Evolutionary conservation across 2,888 invertebrate species (phyloP).

Genomic region (Bombylius discolor): DNA sequence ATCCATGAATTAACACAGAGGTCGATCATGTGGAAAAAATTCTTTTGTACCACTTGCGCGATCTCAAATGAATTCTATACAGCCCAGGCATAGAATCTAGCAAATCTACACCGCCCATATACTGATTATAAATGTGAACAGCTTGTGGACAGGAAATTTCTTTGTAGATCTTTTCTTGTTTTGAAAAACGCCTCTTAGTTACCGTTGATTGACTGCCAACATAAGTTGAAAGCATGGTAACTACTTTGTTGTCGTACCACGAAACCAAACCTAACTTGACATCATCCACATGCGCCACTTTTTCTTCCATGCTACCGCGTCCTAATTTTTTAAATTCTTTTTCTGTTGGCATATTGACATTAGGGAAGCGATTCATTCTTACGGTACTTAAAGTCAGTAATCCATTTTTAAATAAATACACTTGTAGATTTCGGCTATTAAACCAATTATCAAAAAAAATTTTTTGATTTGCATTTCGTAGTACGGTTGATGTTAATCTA

Average conservation of each 20-base stretch:
- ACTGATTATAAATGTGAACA: background rate
- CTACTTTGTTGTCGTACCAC: slow-evolving; percentile 1
- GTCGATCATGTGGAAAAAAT: background rate
- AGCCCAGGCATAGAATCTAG: background rate
- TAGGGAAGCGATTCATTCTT: no score
- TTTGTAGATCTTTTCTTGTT: background rate
- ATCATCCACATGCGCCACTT: background rate
- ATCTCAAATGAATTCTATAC: background rate
- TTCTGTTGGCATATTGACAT: background rate
- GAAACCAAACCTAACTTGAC: background rate
- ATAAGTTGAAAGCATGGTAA: background rate
- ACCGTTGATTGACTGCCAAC: background rate
- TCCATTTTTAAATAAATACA: no score
- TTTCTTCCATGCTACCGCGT: background rate
- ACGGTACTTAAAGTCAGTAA: no score
- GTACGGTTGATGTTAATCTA: no score
- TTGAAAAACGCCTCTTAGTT: background rate
- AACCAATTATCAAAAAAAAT: no score
- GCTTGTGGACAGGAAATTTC: background rate
- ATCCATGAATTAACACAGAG: slow-evolving; percentile 3
- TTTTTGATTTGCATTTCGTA: no score
- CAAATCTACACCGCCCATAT: slow-evolving; percentile 1
- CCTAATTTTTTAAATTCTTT: slow-evolving; percentile 2
- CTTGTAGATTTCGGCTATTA: no score
- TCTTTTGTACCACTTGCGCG: background rate